Evolutionary conservation across 2,113 vertebrate genomes (phyloP).

Genomic region (Corvus cornix): DNA sequence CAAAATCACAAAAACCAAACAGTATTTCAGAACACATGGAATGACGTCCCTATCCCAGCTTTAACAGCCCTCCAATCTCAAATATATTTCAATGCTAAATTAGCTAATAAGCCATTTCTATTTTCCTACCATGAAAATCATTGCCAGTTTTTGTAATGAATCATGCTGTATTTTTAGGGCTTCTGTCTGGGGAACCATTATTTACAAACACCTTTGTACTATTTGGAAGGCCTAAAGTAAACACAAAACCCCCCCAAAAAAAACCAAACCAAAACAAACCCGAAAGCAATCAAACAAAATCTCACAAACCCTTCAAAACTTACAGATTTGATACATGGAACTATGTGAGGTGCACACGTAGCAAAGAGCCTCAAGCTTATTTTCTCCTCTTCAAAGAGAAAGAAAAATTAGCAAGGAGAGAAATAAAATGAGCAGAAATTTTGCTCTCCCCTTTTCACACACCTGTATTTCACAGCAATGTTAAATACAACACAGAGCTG

Average conservation of each 20-base stretch:
- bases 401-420: background rate
- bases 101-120: background rate
- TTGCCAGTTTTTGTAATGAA: background rate
- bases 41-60: background rate
- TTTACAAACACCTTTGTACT: background rate
- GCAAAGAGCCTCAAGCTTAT: background rate
- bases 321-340: background rate
- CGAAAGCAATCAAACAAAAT: background rate
- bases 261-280: background rate
- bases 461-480: background rate
- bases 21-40: background rate
- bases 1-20: background rate
- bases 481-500: background rate
- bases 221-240: background rate
- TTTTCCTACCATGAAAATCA: background rate
- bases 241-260: rapidly evolving
- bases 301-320: background rate
- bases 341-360: background rate
- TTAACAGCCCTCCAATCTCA: background rate
- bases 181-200: background rate
- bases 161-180: background rate
- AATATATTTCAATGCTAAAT: slow-evolving; percentile 25
- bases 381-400: background rate
- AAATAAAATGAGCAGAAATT: background rate
- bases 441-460: background rate